These are phyloP conservation scores for Alloplasta piceator DNA, from an alignment of 2,888 invertebrate genomes.

Conservation along the genomic window DNA sequence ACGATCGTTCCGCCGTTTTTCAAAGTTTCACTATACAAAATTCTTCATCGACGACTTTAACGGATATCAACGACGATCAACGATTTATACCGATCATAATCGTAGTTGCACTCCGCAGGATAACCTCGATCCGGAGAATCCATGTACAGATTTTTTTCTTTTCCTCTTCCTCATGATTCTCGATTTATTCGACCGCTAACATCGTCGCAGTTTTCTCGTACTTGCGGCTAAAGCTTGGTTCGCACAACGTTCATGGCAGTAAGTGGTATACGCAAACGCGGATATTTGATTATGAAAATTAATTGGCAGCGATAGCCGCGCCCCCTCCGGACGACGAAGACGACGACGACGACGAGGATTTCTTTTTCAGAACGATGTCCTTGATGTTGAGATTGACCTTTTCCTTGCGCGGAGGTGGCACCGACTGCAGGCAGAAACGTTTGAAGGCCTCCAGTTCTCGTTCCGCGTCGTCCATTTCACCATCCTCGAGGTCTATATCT, in stretches of 20 bases:
- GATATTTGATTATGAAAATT: slow-evolving; percentile 54
- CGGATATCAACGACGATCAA: neutral
- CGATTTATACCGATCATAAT: neutral
- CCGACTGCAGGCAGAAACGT: slow-evolving; percentile 93
- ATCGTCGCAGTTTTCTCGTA: slow-evolving; percentile 30
- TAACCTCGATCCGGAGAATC: too few relatives aligned
- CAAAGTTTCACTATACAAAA: slow-evolving; percentile 1
- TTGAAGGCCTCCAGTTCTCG: slow-evolving; percentile 94
- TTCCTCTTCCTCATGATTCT: neutral
- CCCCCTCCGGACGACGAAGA: slow-evolving; percentile 67
- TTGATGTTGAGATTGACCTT: slow-evolving; percentile 92
- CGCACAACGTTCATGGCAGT: slow-evolving; percentile 55
- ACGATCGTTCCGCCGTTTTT: neutral
- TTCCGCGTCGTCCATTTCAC: slow-evolving; percentile 91
- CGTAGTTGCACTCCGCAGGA: neutral
- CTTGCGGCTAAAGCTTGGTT: slow-evolving; percentile 21
- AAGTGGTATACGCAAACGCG: slow-evolving; percentile 41
- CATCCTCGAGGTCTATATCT: slow-evolving; percentile 90
- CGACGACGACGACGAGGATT: slow-evolving; percentile 80
- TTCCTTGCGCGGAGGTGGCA: slow-evolving; percentile 90
- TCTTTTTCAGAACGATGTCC: slow-evolving; percentile 89
- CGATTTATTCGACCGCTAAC: slow-evolving; percentile 11
- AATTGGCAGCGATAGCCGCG: slow-evolving; percentile 79
- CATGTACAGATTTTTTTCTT: neutral
- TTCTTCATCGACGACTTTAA: neutral